phyloP scores from a whole-genome alignment of 1,140 invertebrate genomes.

The Drosophila erecta region DNA sequence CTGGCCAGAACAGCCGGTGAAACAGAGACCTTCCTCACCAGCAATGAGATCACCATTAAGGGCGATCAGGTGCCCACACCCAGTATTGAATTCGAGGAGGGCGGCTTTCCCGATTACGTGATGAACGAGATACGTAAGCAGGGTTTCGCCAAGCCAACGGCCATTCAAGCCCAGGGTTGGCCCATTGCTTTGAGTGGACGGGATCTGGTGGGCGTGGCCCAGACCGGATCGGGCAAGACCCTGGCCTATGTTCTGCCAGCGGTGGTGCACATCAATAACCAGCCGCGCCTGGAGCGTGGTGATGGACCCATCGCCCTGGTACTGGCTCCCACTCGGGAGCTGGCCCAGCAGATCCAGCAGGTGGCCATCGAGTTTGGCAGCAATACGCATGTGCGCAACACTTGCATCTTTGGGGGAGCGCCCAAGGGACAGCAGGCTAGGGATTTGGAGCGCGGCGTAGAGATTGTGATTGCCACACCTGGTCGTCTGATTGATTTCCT shows the following conservation, averaged over 20 bases:
- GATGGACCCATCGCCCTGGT: slow-evolving; percentile 97
- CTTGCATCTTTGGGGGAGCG: slow-evolving; percentile 97
- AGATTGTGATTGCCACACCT: slow-evolving; percentile 97
- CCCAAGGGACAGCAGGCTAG: slow-evolving; percentile 93
- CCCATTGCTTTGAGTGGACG: slow-evolving; percentile 96
- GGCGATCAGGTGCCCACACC: slow-evolving; percentile 93
- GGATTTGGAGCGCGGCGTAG: slow-evolving; percentile 94
- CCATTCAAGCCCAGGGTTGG: slow-evolving; percentile 96
- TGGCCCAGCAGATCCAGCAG: slow-evolving; percentile 98
- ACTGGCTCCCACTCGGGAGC: slow-evolving; percentile 96
- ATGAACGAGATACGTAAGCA: slow-evolving; percentile 92
- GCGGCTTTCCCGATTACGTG: slow-evolving; percentile 93
- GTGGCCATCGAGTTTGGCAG: slow-evolving; percentile 96
- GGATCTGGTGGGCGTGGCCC: slow-evolving; percentile 98
- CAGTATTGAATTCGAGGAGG: slow-evolving; percentile 93
- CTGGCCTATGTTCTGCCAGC: slow-evolving; percentile 93
- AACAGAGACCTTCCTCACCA: slow-evolving; percentile 90
- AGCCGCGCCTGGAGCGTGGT: slow-evolving; percentile 89
- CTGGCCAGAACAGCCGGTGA: slow-evolving; percentile 89
- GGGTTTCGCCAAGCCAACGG: slow-evolving; percentile 94
- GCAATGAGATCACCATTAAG: slow-evolving; percentile 92
- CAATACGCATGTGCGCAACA: slow-evolving; percentile 93
- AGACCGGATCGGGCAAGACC: slow-evolving; percentile 97
- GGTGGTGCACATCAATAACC: slow-evolving; percentile 97
- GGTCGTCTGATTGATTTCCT: slow-evolving; percentile 97